These are phyloP conservation scores for Cantharis flavilabris DNA, from an alignment of 2,888 invertebrate species.

Conservation along the genomic window DNA sequence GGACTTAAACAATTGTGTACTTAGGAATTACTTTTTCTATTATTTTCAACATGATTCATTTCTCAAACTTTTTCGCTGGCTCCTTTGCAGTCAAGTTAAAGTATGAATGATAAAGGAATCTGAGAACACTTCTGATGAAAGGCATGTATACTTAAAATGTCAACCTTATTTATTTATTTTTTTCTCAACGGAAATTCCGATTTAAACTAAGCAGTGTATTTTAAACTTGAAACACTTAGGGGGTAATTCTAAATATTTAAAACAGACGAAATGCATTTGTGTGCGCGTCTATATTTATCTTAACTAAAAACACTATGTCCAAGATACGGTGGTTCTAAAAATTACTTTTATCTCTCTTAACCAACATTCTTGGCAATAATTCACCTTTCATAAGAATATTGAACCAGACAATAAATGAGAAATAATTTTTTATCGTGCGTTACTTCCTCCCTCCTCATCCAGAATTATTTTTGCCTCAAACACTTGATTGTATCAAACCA, in stretches of 20 bases:
- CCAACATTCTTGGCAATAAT: constrained; percentile 15
- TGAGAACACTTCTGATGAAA: not conserved
- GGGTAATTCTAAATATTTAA: constrained; percentile 41
- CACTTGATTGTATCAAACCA: not conserved
- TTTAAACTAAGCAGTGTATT: constrained; percentile 20
- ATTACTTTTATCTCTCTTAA: constrained; percentile 4
- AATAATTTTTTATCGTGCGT: not conserved
- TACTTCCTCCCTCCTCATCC: not conserved
- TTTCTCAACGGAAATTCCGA: constrained; percentile 24
- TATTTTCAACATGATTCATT: not conserved
- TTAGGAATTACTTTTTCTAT: not conserved
- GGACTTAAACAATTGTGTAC: not conserved
- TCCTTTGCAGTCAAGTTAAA: not conserved
- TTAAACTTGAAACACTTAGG: constrained; percentile 37
- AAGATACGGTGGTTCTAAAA: constrained; percentile 11
- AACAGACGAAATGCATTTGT: constrained; percentile 40
- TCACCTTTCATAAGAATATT: not conserved
- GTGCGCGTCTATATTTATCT: constrained; percentile 40
- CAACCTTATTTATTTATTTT: constrained; percentile 6
- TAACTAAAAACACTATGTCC: constrained; percentile 21
- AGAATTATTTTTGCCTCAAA: not conserved
- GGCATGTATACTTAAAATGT: constrained; percentile 6
- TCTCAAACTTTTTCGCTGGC: not conserved
- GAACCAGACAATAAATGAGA: constrained; percentile 2
- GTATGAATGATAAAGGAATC: not conserved